Conservation (phyloP, 2,113 vertebrate species). For the Neodon shergylaensis region DNA sequence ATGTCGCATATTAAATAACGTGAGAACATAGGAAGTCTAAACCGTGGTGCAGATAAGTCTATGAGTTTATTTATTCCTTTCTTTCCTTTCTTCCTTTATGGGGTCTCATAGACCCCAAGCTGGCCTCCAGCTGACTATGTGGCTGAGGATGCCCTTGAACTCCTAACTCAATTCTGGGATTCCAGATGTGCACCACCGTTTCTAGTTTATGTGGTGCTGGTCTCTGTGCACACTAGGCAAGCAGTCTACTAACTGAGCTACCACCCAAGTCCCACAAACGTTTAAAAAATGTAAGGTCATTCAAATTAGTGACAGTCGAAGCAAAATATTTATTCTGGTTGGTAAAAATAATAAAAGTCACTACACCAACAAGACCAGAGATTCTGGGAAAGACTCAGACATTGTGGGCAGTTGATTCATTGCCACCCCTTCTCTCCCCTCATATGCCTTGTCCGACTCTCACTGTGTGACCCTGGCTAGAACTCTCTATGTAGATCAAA, state of each 20-base stretch:
- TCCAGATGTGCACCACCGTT: neutral
- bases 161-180: neutral
- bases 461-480: neutral
- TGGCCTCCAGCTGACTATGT: neutral
- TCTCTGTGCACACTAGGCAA: neutral
- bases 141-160: neutral
- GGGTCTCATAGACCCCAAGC: neutral
- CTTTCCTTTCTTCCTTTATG: neutral
- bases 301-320: neutral
- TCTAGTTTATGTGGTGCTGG: neutral
- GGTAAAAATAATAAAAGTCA: neutral
- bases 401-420: neutral
- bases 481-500: neutral
- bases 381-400: neutral
- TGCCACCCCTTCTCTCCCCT: neutral
- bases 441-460: neutral
- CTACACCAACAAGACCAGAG: neutral
- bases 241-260: neutral
- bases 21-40: neutral
- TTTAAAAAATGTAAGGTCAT: neutral
- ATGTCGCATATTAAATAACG: neutral
- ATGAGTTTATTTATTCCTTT: neutral
- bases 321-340: no score
- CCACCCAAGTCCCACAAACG: no score
- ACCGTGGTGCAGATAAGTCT: neutral